Conservation (phyloP, 1,140 invertebrate species). For the Bombus difficillimus region DNA sequence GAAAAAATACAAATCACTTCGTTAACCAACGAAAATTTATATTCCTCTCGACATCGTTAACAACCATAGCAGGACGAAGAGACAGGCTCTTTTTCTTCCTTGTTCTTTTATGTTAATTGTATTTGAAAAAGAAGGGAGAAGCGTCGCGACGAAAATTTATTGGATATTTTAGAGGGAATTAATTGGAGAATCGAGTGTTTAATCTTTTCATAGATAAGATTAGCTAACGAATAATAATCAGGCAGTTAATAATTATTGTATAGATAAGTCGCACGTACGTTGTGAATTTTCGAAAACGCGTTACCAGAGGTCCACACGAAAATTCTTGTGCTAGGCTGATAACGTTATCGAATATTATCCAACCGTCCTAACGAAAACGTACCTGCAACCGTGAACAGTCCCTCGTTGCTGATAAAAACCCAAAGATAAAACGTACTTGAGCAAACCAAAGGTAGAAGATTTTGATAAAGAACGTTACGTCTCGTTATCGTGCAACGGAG, state of each 20-base stretch:
- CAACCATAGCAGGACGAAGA: not conserved
- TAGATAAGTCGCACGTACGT: too few relatives aligned
- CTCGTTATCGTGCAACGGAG: not conserved
- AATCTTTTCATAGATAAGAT: too few relatives aligned
- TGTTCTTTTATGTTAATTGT: not conserved
- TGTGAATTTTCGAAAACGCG: not conserved
- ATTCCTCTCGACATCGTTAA: constrained; percentile 29
- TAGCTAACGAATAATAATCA: too few relatives aligned
- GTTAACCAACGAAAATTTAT: constrained; percentile 52
- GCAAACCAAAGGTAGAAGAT: constrained; percentile 16
- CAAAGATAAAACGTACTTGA: constrained; percentile 23
- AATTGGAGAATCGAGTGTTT: too few relatives aligned
- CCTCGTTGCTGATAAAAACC: constrained; percentile 7
- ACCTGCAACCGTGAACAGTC: constrained; percentile 7
- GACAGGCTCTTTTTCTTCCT: not conserved
- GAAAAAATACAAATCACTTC: constrained; percentile 53
- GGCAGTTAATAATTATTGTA: too few relatives aligned
- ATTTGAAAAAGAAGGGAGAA: not conserved
- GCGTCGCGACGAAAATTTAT: too few relatives aligned
- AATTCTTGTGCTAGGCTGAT: constrained; percentile 43
- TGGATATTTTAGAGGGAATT: too few relatives aligned
- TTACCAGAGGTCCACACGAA: not conserved
- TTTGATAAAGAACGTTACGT: constrained; percentile 5
- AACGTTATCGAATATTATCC: constrained; percentile 24
- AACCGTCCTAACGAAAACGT: not conserved